Evolutionary conservation across 2,113 vertebrate species (phyloP).

Genomic region (Sapayoa aenigma): DNA sequence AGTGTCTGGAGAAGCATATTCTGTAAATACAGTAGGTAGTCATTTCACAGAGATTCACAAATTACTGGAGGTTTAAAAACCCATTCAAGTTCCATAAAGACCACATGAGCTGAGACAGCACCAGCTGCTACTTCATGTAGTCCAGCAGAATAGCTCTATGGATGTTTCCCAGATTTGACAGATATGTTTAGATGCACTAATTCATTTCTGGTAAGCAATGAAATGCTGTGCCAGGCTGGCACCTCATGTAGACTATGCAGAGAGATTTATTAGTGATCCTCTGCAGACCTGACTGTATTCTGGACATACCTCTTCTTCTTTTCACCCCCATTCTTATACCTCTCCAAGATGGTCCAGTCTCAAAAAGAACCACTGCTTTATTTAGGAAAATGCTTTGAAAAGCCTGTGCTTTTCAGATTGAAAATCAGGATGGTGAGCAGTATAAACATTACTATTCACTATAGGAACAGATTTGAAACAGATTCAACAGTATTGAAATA

Average conservation of each 20-base stretch:
- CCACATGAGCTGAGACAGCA: background rate
- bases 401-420: background rate
- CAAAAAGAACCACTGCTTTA: background rate
- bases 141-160: background rate
- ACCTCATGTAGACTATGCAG: background rate
- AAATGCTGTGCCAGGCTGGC: background rate
- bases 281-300: background rate
- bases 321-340: background rate
- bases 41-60: background rate
- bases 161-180: background rate
- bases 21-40: background rate
- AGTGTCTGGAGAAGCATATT: background rate
- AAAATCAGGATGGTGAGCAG: background rate
- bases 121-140: background rate
- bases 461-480: background rate
- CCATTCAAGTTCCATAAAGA: background rate
- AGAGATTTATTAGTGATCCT: background rate
- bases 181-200: background rate
- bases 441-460: background rate
- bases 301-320: background rate
- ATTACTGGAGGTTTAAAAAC: background rate
- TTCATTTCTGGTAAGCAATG: background rate
- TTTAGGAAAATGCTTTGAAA: background rate
- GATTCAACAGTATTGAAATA: background rate
- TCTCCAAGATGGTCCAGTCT: background rate